Conservation (phyloP, 2,797 vertebrate genomes). For the Pyrocephalus nanus region DNA sequence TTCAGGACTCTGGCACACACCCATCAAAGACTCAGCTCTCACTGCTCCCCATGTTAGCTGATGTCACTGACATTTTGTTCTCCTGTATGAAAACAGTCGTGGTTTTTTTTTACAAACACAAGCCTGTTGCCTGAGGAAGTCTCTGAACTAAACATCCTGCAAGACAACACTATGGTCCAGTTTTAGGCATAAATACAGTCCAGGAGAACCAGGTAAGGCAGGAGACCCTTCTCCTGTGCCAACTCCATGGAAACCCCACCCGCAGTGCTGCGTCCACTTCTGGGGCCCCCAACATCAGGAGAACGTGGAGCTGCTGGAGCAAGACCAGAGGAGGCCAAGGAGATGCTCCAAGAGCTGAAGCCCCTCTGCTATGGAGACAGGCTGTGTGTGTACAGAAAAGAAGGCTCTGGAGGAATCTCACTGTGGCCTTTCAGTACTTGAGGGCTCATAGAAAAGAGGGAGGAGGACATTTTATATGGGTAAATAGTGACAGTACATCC, state of each 20-base stretch:
- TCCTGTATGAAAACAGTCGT: background rate
- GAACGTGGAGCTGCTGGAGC: background rate
- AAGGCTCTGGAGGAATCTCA: background rate
- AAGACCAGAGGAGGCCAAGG: background rate
- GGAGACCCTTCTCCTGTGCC: background rate
- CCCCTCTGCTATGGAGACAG: background rate
- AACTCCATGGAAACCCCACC: background rate
- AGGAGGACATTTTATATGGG: background rate
- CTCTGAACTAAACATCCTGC: background rate
- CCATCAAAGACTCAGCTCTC: background rate
- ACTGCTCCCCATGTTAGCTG: background rate
- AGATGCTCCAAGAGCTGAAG: background rate
- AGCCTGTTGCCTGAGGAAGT: background rate
- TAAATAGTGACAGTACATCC: background rate
- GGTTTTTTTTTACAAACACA: background rate
- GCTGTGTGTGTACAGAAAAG: background rate
- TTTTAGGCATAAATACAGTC: background rate
- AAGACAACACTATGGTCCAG: background rate
- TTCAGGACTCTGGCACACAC: background rate
- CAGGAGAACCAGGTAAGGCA: background rate
- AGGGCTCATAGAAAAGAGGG: background rate
- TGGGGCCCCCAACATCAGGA: background rate
- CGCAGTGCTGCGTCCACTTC: background rate
- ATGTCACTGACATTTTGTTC: background rate
- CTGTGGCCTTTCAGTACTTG: background rate